These are phyloP conservation scores for Copidosoma floridanum DNA, from an alignment of 1,140 invertebrate genomes.

Conservation along the genomic window DNA sequence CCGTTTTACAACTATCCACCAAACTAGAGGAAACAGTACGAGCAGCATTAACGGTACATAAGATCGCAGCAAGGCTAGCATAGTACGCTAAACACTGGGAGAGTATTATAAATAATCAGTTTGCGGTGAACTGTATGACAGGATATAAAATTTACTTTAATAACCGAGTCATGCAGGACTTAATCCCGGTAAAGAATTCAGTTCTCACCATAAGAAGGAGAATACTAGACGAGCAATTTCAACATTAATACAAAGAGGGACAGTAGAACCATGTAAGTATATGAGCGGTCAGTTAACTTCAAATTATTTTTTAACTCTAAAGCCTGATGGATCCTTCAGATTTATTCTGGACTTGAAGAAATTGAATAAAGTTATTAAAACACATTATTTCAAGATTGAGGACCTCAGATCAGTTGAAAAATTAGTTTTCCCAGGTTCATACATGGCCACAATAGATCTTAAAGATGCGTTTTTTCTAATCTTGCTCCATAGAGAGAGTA, in stretches of 20 bases:
- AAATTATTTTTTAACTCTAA: conserved; percentile 6
- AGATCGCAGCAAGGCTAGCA: conserved; percentile 1
- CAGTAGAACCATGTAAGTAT: neutral
- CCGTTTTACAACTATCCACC: neutral
- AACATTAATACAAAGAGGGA: neutral
- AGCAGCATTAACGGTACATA: neutral
- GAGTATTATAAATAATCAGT: neutral
- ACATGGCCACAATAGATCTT: neutral
- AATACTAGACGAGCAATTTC: neutral
- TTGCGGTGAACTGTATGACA: neutral
- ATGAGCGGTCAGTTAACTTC: neutral
- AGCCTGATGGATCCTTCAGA: conserved; percentile 2
- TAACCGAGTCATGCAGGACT: neutral
- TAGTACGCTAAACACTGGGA: neutral
- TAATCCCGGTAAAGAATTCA: neutral
- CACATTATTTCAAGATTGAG: conserved; percentile 10
- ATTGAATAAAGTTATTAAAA: conserved; percentile 6
- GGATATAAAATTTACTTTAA: neutral
- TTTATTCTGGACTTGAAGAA: conserved; percentile 9
- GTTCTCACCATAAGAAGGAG: neutral
- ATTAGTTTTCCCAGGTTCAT: neutral
- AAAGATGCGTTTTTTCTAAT: conserved; percentile 27
- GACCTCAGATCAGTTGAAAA: neutral
- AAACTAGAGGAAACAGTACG: no score
- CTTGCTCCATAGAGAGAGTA: conserved; percentile 11